phyloP scores from a whole-genome alignment of 2,797 vertebrate genomes.

The Syngnathus rostellatus region DNA sequence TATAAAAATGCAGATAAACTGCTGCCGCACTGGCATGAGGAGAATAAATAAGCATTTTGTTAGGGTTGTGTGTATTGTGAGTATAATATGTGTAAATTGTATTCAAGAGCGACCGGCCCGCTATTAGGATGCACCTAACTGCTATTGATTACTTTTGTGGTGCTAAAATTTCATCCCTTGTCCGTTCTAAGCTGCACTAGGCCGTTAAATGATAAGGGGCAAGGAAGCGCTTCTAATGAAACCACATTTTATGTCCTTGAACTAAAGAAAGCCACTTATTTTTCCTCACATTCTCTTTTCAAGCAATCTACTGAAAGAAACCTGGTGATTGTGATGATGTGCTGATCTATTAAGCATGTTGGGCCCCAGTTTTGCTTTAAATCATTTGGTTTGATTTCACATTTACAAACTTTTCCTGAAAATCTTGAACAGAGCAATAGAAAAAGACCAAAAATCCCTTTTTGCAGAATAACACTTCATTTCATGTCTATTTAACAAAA shows the following conservation, averaged over 20 bases:
- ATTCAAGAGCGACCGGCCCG: slow-evolving; percentile 1
- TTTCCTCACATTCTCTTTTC: slow-evolving; percentile 10
- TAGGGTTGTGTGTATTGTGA: neutral
- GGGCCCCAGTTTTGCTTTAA: neutral
- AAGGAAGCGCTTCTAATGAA: slow-evolving; percentile 82
- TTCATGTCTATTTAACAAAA: slow-evolving; percentile 94
- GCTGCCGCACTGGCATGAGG: slow-evolving; percentile 7
- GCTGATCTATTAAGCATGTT: neutral
- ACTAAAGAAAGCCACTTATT: slow-evolving; percentile 19
- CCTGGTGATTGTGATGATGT: neutral
- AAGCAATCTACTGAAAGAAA: too few relatives aligned
- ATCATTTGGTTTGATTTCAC: too few relatives aligned
- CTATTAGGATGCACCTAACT: slow-evolving; percentile 79
- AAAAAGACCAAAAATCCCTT: slow-evolving; percentile 51
- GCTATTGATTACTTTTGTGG: slow-evolving; percentile 88
- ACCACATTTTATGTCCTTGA: slow-evolving; percentile 62
- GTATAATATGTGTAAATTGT: slow-evolving; percentile 27
- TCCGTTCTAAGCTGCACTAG: slow-evolving; percentile 53
- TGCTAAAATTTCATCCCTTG: slow-evolving; percentile 90
- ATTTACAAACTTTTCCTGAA: too few relatives aligned
- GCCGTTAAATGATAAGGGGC: slow-evolving; percentile 57
- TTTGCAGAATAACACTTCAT: slow-evolving; percentile 78
- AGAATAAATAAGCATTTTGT: slow-evolving; percentile 19
- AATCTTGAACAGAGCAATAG: slow-evolving; percentile 4
- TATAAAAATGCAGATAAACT: slow-evolving; percentile 21